phyloP scores from a whole-genome alignment of 2,888 invertebrate genomes.

The Drosophila neutralis region DNA sequence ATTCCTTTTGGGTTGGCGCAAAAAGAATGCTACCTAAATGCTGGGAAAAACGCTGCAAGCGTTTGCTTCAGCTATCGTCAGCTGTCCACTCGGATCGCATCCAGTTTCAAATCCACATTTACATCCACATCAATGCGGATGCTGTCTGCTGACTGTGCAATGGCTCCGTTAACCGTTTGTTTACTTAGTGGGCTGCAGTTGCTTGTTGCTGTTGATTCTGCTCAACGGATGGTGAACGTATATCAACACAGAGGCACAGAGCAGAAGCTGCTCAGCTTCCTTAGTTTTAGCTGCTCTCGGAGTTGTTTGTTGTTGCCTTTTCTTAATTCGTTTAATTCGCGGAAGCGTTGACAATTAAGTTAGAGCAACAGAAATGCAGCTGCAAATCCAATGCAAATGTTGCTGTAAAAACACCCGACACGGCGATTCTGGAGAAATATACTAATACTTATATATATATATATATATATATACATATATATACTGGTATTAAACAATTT shows the following conservation, averaged over 20 bases:
- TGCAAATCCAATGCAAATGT: background rate
- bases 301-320: constrained; percentile 11
- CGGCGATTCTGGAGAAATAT: background rate
- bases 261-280: constrained; percentile 52
- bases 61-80: constrained; percentile 29
- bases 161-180: constrained; percentile 16
- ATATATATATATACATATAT: background rate
- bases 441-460: background rate
- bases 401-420: background rate
- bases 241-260: constrained; percentile 50
- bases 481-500: background rate
- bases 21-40: constrained; percentile 41
- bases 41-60: constrained; percentile 40
- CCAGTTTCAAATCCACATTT: constrained; percentile 1
- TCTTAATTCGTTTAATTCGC: constrained; percentile 47
- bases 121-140: constrained; percentile 15
- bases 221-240: constrained; percentile 70
- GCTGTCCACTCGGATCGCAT: constrained; percentile 25
- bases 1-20: constrained; percentile 22
- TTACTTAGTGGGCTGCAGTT: constrained; percentile 26
- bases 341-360: constrained; percentile 43
- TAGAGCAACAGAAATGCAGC: constrained; percentile 12
- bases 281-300: constrained; percentile 13
- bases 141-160: constrained; percentile 25
- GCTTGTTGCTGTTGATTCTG: constrained; percentile 37